Base-by-base conservation (phyloP, 2,888 invertebrate genomes). In the Thecocarcelia acutangulata region DNA sequence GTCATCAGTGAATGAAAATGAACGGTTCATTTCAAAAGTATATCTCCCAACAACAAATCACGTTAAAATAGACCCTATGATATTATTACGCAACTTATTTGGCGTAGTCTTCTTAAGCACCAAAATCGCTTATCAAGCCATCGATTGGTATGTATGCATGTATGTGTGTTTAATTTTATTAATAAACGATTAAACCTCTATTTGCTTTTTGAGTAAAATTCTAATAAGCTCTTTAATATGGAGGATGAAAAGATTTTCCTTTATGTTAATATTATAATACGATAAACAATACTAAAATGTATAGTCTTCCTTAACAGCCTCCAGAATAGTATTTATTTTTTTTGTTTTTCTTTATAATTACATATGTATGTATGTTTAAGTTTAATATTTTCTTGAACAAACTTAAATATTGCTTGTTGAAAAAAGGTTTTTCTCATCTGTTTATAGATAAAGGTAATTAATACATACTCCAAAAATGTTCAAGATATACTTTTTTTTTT, bases 181-280 rank as follows among this genome's bases (percentile, higher is more conserved):
- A 33, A 33, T 50, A 15, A 42, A 33, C 9, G 52, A 11, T 28
- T 40, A 28, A 17, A 48, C 21, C 61, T 59, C 59, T 68, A 12
- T 61, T 61, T 48, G 52, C 44, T 37, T 69, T 61, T 48, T 83
- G 54, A 64, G 64, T 64, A 80, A 64, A 73, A 74, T 52, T 66
- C 59, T 80, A 76, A 70, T 83, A 83, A 83, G 83, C 83, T 83
- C 83, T 74, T 80, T 24, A 75, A 46, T 77, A 19, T 74, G 83
- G 73, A 80, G 79, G 77, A 52, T 56, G 59, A 40, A 4, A 24
- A 28, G 42, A 33, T 5, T 33, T 33, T 33, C 6, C 9, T 33
- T 33, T 33, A 3, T 33, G 33, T 8, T 33, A 33, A 77, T 81
- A 44, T 1, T 33, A 33, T 11, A 21, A 59, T 44, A 24, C 19